A percentile compares a stretch with the other conserved stretches of the same genome.
These are phyloP conservation scores for Ptychochromis oligacanthus DNA, from an alignment of 2,113 vertebrate species.

Conservation along the genomic window DNA sequence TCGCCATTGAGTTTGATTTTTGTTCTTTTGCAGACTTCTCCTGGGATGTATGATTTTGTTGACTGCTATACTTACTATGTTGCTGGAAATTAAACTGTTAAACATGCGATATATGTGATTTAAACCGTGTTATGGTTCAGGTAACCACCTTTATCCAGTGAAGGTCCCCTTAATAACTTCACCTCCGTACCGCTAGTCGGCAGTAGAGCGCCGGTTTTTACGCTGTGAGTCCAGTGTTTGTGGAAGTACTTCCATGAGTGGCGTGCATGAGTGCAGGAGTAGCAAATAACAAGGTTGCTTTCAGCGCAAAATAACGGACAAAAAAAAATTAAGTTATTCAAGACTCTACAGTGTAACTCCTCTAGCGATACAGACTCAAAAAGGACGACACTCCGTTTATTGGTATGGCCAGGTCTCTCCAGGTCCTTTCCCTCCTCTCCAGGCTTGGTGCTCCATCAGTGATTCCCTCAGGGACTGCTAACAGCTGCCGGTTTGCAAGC, in stretches of 20 bases:
- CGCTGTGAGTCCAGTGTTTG: neutral
- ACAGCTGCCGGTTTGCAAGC: slow-evolving; percentile 45
- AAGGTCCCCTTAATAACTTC: neutral
- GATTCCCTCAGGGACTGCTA: neutral
- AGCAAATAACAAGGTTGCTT: neutral
- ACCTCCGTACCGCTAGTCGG: slow-evolving; percentile 45
- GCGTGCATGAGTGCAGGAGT: neutral
- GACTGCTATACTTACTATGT: neutral
- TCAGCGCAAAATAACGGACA: neutral
- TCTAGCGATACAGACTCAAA: neutral
- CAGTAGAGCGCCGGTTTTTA: neutral
- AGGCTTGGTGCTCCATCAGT: slow-evolving; percentile 20
- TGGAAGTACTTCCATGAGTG: slow-evolving; percentile 33
- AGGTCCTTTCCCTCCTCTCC: slow-evolving; percentile 38
- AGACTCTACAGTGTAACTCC: too few species aligned
- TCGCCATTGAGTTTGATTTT: neutral
- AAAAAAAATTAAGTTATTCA: too few species aligned
- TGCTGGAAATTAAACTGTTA: neutral
- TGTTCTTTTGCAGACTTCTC: neutral
- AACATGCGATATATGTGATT: neutral
- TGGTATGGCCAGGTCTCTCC: slow-evolving; percentile 56
- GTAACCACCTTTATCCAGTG: neutral
- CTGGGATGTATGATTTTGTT: rapidly evolving
- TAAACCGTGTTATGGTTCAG: neutral
- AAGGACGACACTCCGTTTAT: neutral